Evolutionary conservation across 2,797 vertebrate genomes (phyloP).

Genomic region (Lithobates sylvaticus): DNA sequence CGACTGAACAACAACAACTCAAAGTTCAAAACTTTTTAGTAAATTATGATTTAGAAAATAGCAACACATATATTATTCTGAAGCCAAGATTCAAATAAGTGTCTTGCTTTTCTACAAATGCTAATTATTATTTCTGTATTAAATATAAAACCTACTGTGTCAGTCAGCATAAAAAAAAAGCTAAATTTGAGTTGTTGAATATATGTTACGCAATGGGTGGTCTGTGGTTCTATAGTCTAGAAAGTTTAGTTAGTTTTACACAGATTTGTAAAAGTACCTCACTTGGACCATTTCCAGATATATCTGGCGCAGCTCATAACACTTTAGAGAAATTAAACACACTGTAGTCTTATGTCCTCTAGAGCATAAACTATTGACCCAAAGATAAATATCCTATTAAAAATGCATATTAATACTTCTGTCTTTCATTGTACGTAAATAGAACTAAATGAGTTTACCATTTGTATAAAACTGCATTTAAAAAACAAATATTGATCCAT

Average conservation of each 20-base stretch:
- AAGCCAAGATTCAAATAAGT: not conserved
- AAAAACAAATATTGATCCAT: not conserved
- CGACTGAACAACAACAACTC: too few species aligned
- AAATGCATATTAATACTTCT: conserved; percentile 34
- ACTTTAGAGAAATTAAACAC: conserved; percentile 49
- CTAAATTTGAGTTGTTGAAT: conserved; percentile 15
- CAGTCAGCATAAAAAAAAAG: not conserved
- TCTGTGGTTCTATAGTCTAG: conserved; percentile 33
- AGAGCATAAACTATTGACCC: conserved; percentile 35
- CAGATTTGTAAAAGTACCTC: conserved; percentile 48
- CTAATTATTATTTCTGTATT: not conserved
- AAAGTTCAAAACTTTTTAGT: too few species aligned
- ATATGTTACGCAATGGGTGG: conserved; percentile 45
- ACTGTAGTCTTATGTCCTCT: conserved; percentile 45
- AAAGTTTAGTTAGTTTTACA: conserved; percentile 20
- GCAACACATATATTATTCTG: too few species aligned
- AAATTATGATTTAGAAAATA: too few species aligned
- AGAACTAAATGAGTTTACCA: not conserved
- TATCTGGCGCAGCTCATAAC: conserved; percentile 45
- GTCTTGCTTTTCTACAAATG: not conserved
- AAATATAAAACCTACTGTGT: conserved; percentile 5
- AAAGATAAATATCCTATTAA: conserved; percentile 42
- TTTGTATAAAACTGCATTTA: not conserved
- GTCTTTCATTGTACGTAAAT: not conserved
- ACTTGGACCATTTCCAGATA: conserved; percentile 47